Evolutionary conservation across 2,797 vertebrate genomes (phyloP).

Genomic region (Mormyrops boulengeri): DNA sequence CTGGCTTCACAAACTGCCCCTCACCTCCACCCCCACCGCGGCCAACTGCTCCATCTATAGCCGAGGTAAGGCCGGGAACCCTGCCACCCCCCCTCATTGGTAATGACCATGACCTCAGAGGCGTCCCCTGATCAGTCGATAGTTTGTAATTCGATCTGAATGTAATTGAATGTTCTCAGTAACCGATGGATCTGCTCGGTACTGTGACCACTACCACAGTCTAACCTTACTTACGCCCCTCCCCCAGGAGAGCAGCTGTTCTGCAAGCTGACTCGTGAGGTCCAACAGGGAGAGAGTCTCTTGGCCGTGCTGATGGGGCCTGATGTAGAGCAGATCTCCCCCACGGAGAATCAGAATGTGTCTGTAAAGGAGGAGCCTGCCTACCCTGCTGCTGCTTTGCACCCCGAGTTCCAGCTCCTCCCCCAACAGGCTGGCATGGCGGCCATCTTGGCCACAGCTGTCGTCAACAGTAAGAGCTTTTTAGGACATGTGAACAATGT

Average conservation of each 20-base stretch:
- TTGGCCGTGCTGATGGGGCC: conserved; percentile 51
- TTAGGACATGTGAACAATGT: not conserved
- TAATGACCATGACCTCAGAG: not conserved
- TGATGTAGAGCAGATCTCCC: conserved; percentile 44
- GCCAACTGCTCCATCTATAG: conserved; percentile 78
- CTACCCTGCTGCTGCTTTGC: conserved; percentile 55
- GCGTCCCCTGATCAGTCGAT: not conserved
- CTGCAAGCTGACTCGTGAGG: conserved; percentile 71
- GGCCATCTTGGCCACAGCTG: conserved; percentile 85
- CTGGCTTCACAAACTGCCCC: conserved; percentile 74
- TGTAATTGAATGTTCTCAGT: not conserved
- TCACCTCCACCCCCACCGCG: conserved; percentile 52
- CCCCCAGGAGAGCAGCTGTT: conserved; percentile 70
- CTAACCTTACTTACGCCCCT: not conserved
- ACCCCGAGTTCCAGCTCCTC: conserved; percentile 85
- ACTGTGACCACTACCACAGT: not conserved
- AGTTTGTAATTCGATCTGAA: not conserved
- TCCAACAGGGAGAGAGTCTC: conserved; percentile 58
- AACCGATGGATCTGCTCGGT: too few species aligned
- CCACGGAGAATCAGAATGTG: conserved; percentile 47
- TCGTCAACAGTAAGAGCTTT: conserved; percentile 85
- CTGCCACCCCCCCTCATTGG: too few species aligned
- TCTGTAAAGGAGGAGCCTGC: conserved; percentile 60
- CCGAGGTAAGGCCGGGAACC: conserved; percentile 58
- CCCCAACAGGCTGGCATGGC: conserved; percentile 98